These are phyloP conservation scores for Hycleus phaleratus DNA, from an alignment of 1,140 invertebrate genomes.

Conservation along the genomic window DNA sequence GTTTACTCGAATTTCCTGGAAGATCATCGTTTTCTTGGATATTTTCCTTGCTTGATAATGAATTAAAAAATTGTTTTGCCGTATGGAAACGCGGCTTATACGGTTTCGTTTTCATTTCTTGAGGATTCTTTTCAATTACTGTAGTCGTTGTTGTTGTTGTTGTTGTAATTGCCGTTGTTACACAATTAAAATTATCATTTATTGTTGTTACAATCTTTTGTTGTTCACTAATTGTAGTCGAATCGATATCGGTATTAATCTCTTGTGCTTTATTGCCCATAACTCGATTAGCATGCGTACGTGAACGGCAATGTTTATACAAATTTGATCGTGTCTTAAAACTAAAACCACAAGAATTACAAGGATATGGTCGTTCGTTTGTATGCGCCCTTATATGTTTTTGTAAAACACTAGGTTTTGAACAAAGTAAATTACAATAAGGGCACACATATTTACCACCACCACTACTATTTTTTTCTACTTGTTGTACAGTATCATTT, in stretches of 20 bases:
- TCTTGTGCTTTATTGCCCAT: conserved; percentile 34
- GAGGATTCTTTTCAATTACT: conserved; percentile 65
- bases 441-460: conserved; percentile 67
- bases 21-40: background rate
- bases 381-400: conserved; percentile 89
- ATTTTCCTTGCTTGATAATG: conserved; percentile 17
- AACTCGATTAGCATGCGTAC: conserved; percentile 61
- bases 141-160: conserved; percentile 43
- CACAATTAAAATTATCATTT: background rate
- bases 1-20: background rate
- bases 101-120: conserved; percentile 39
- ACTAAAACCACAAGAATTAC: conserved; percentile 78
- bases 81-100: conserved; percentile 40
- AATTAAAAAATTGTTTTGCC: conserved; percentile 9
- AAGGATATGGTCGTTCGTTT: conserved; percentile 89
- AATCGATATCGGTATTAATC: conserved; percentile 9
- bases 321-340: conserved; percentile 93
- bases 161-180: conserved; percentile 1
- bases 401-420: conserved; percentile 88
- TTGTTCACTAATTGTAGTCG: conserved; percentile 6
- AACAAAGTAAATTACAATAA: conserved; percentile 80
- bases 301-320: conserved; percentile 79
- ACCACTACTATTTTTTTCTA: too few species aligned
- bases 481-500: too few species aligned
- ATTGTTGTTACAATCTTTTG: background rate